Evolutionary conservation across 2,797 vertebrate species (phyloP), one percentile per base, ranked within the genome.

Genomic region (Bryconaethiops microstoma): DNA sequence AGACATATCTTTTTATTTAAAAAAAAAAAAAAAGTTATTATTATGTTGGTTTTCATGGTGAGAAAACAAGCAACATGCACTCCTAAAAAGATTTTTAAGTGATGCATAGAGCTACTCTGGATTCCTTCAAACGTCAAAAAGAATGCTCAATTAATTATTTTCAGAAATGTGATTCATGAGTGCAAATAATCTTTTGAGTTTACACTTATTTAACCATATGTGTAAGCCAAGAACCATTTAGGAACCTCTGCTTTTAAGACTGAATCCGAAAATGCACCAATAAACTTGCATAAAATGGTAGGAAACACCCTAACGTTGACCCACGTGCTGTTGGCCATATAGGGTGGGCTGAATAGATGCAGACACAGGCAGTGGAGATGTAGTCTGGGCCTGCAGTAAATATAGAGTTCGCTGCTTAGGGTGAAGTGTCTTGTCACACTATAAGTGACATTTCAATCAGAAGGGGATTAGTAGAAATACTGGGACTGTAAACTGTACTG

Each of bases 381-480:
- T 21, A 67, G 75, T 64, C 69, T 77, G 64, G 25, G 7, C 29
- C 71, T 59, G 54, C 63, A 48, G 52, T 80, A 84, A 78, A 81
- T 76, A 76, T 70, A 75, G 78, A 80, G 69, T 68, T 76, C 40
- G 68, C 65, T 59, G 77, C 76, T 68, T 65, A 17, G 45, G 29
- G 70, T 75, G 76, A 45, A n/a, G 75, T 81, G 67, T 60, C 50
- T 76, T 39, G 19, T 71, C 68, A 40, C 62, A 45, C n/a, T 54
- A 76, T 68, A 74, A 75, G 57, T 73, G 54, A 86, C 86, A 67
- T 82, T 65, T 76, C 13, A 86, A 85, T 83, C 45, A 45, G 76
- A 84, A 3, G 45, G 35, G 1, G 42, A 54, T 83, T 86, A 75
- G 81, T 76, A 17, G 68, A 45, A 71, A 77, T 63, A 45, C 50